These are phyloP conservation scores for Harpalus rubripes DNA, from an alignment of 2,888 invertebrate species.

Conservation along the genomic window DNA sequence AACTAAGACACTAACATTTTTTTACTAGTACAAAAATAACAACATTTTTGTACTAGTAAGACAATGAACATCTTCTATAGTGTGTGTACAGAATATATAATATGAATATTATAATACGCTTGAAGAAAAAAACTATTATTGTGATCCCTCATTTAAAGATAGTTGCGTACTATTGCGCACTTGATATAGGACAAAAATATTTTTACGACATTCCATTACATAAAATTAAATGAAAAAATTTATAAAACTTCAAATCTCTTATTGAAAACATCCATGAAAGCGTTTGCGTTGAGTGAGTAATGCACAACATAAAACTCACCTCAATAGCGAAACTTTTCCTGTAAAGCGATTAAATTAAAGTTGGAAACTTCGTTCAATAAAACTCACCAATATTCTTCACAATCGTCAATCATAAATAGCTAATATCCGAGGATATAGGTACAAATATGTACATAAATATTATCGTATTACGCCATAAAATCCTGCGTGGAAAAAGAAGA, in stretches of 20 bases:
- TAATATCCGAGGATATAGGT: background rate
- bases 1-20: too few species aligned
- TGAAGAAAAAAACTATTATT: too few species aligned
- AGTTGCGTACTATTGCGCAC: too few species aligned
- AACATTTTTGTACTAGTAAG: too few species aligned
- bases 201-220: background rate
- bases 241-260: background rate
- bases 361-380: background rate
- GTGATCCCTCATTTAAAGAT: too few species aligned
- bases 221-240: background rate
- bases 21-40: too few species aligned
- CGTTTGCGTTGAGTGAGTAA: background rate
- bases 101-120: too few species aligned
- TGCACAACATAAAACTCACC: constrained; percentile 3
- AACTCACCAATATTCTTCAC: constrained; percentile 5
- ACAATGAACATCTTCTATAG: too few species aligned
- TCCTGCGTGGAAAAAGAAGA: constrained; percentile 10
- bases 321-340: constrained; percentile 26
- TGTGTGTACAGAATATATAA: too few species aligned
- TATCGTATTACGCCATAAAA: constrained; percentile 19
- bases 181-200: too few species aligned
- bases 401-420: constrained; percentile 26
- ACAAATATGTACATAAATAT: constrained; percentile 34
- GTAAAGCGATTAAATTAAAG: constrained; percentile 27
- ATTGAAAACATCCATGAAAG: background rate